Percentiles rank a stretch among this genome's conserved stretches.
These are phyloP conservation scores for Eurosta solidaginis DNA, from an alignment of 1,140 invertebrate species.

Conservation along the genomic window DNA sequence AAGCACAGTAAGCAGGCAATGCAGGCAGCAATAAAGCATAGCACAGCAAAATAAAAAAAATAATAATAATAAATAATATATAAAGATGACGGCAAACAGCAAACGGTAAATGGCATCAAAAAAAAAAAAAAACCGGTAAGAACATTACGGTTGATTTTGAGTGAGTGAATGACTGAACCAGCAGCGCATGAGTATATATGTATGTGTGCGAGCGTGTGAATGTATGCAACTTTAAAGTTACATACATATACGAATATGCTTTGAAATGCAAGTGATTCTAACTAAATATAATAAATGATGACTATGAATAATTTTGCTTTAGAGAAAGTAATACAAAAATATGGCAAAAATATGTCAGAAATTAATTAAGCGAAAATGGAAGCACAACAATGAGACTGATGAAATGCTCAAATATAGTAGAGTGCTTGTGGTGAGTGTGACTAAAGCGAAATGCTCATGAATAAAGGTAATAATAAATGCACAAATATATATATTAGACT, in stretches of 20 bases:
- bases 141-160: not conserved
- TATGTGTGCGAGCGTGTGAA: not conserved
- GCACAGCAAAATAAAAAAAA: not conserved
- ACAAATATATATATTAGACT: no score
- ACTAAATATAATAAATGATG: not conserved
- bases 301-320: no score
- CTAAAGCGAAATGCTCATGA: no score
- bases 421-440: not conserved
- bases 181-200: not conserved
- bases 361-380: not conserved
- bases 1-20: slow-evolving; percentile 49
- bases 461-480: no score
- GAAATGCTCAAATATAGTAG: not conserved
- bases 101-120: not conserved
- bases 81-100: not conserved
- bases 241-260: no score
- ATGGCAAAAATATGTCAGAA: not conserved
- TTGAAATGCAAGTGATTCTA: no score
- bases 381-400: not conserved
- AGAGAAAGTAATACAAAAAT: not conserved
- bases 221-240: not conserved
- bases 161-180: no score
- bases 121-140: not conserved
- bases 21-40: slow-evolving; percentile 4
- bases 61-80: not conserved